Percentiles rank a stretch among this genome's conserved stretches.
These are phyloP conservation scores for Anomalospiza imberbis DNA, from an alignment of 2,797 vertebrate species.

Conservation along the genomic window DNA sequence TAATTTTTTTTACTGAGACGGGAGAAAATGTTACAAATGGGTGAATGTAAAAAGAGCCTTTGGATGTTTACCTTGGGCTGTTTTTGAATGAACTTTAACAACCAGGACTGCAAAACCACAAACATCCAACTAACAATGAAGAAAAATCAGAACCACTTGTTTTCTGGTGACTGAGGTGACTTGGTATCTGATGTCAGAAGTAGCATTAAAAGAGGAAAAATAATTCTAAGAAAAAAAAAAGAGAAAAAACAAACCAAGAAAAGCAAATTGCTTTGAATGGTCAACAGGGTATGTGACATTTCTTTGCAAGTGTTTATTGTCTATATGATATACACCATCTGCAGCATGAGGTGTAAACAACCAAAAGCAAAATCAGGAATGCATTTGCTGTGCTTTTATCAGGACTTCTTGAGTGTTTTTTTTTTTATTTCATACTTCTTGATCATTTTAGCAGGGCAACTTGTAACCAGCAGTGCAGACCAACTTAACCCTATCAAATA, in stretches of 20 bases:
- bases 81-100: conserved; percentile 15
- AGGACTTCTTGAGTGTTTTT: not conserved
- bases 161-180: not conserved
- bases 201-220: not conserved
- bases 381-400: not conserved
- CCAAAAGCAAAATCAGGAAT: not conserved
- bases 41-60: not conserved
- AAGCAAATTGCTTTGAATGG: not conserved
- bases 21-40: not conserved
- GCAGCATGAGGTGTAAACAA: not conserved
- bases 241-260: not conserved
- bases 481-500: not conserved
- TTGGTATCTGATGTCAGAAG: not conserved
- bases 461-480: not conserved
- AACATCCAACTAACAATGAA: not conserved
- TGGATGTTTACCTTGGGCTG: not conserved
- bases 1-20: not conserved
- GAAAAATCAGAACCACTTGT: conserved; percentile 31
- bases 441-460: not conserved
- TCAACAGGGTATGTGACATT: not conserved
- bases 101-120: not conserved
- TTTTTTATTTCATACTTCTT: not conserved
- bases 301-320: not conserved
- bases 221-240: not conserved
- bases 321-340: not conserved